Evolutionary conservation across 2,888 invertebrate genomes (phyloP), one percentile per base, ranked within the genome.

Genomic region (Dryobotodes eremita): DNA sequence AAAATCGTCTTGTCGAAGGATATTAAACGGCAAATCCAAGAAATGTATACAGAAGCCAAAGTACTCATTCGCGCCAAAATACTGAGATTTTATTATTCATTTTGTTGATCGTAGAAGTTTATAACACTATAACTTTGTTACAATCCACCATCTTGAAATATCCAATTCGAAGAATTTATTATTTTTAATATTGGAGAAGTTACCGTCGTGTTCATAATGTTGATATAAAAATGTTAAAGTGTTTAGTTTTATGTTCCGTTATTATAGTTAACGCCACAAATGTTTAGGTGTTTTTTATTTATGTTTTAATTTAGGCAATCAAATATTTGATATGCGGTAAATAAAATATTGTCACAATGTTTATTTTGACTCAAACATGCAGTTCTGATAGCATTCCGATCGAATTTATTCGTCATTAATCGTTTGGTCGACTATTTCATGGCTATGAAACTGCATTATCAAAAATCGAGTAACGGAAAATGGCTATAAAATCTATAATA

Each of bases 41-140:
- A 84, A 81, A 76, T 75, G 61, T 71, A 71, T 62, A 75, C 70
- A 77, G 42, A 74, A 71, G 42, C 46, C 42, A 15, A 70, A 78
- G 77, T 76, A 66, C 84, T 61, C 71, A 73, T 86, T 78, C 76
- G 17, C 73, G 11, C 66, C 65, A 74, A 86, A 84, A 78, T 66
- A 53, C 36, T 74, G 23, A 77, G 76, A 62, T 75, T 85, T 86
- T 76, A 84, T 71, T 72, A 72, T 71, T 83, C 72, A 75, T 83
- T 85, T 77, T 78, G 81, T 78, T 72, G 76, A 78, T 84, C 84
- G 64, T 82, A 83, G 68, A 84, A 84, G 61, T 83, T 82, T 78
- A 85, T 62, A 75, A 66, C 80, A 78, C 71, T 57, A 71, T 82
- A 82, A 86, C 64, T 79, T 84, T 73, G 66, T 79, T 42, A 75